Percentiles rank a stretch among this genome's conserved stretches.
Conservation (phyloP, 2,888 invertebrate species). For the Drosophila ustulata region DNA sequence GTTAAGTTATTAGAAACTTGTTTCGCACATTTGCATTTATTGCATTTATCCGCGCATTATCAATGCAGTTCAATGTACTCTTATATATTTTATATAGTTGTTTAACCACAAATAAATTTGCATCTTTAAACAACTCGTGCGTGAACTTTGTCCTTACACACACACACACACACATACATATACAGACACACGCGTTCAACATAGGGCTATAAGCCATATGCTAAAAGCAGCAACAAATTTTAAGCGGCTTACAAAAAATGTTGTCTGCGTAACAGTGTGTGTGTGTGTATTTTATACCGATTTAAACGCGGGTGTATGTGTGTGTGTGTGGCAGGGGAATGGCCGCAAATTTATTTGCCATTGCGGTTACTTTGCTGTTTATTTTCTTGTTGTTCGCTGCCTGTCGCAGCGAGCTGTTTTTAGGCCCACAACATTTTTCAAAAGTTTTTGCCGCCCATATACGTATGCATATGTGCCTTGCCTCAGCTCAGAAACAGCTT, state of each 20-base stretch:
- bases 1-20: conserved; percentile 19
- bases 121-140: conserved; percentile 66
- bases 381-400: conserved; percentile 24
- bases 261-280: conserved; percentile 22
- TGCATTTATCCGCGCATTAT: conserved; percentile 22
- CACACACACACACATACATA: conserved; percentile 18
- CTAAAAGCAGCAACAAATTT: conserved; percentile 45
- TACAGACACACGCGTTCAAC: not conserved
- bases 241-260: conserved; percentile 66
- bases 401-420: conserved; percentile 34
- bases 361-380: conserved; percentile 69
- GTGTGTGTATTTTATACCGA: conserved; percentile 52
- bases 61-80: conserved; percentile 43
- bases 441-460: conserved; percentile 54
- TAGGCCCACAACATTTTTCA: conserved; percentile 62
- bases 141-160: conserved; percentile 53
- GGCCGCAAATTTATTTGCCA: conserved; percentile 78
- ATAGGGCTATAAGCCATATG: conserved; percentile 50
- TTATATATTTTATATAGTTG: conserved; percentile 21
- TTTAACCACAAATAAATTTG: conserved; percentile 57
- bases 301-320: conserved; percentile 23
- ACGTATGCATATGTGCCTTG: conserved; percentile 9
- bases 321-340: conserved; percentile 19
- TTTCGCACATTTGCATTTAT: conserved; percentile 11
- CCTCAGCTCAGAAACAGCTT: conserved; percentile 40